Conservation (phyloP, 1,140 invertebrate genomes). For the Teleogryllus occipitalis region DNA sequence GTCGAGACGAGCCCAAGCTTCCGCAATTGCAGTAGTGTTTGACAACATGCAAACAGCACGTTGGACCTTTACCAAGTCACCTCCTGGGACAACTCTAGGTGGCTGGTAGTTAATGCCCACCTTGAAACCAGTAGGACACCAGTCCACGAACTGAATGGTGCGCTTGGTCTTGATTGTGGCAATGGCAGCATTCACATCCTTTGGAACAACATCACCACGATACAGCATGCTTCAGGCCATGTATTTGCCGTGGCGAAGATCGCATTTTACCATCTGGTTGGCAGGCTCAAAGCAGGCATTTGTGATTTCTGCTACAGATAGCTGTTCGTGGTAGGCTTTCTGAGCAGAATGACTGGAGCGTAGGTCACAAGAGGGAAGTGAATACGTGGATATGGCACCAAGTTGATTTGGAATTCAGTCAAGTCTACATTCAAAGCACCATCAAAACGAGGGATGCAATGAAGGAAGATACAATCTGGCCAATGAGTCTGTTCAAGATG, state of each 20-base stretch:
- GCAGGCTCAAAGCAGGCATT: conserved; percentile 68
- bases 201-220: conserved; percentile 55
- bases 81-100: conserved; percentile 69
- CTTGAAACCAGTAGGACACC: conserved; percentile 76
- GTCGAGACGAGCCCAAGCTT: conserved; percentile 43
- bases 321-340: conserved; percentile 77
- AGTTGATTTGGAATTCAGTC: conserved; percentile 56
- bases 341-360: conserved; percentile 77
- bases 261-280: conserved; percentile 76
- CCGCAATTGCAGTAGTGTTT: conserved; percentile 74
- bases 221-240: conserved; percentile 82
- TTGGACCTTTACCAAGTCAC: conserved; percentile 52
- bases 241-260: conserved; percentile 81
- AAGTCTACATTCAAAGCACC: conserved; percentile 55
- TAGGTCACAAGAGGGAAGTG: conserved; percentile 58
- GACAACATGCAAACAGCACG: conserved; percentile 66
- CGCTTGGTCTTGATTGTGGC: conserved; percentile 83
- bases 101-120: conserved; percentile 76
- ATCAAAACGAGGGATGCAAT: conserved; percentile 53
- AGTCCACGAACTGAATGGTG: conserved; percentile 73
- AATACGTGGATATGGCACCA: conserved; percentile 48
- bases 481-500: conserved; percentile 45
- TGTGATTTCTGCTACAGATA: conserved; percentile 76
- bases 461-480: conserved; percentile 53
- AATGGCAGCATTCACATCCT: conserved; percentile 79